These are phyloP conservation scores for Tetramorium alpestre DNA, from an alignment of 1,140 invertebrate genomes.

Conservation along the genomic window DNA sequence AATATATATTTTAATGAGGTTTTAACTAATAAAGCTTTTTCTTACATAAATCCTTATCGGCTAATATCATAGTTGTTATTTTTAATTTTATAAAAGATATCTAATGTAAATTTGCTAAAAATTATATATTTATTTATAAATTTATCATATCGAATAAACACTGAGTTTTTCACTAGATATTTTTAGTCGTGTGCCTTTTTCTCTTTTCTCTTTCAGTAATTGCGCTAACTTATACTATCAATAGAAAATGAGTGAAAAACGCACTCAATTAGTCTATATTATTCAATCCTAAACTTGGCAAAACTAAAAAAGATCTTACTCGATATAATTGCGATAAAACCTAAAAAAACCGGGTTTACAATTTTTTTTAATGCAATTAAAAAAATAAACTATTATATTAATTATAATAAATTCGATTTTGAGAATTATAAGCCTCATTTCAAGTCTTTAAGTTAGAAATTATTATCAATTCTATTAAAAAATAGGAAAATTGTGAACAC, in stretches of 20 bases:
- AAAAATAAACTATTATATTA: neutral
- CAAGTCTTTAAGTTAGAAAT: neutral
- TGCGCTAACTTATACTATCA: neutral
- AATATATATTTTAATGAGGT: neutral
- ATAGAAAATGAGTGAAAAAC: slow-evolving; percentile 26
- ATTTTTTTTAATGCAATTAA: slow-evolving; percentile 1
- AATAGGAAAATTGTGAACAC: neutral
- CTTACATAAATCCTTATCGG: neutral
- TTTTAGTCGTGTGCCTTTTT: neutral
- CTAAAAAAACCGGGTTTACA: neutral
- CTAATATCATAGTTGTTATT: neutral
- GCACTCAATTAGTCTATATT: neutral
- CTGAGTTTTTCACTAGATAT: neutral
- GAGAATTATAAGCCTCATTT: neutral
- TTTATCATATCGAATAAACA: slow-evolving; percentile 3
- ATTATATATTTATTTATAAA: slow-evolving; percentile 47
- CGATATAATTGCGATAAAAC: neutral
- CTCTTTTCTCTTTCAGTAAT: slow-evolving; percentile 16
- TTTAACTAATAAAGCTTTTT: neutral
- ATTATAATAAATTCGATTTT: neutral
- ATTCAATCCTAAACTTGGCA: slow-evolving; percentile 3
- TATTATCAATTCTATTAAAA: neutral
- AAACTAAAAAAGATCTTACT: slow-evolving; percentile 2
- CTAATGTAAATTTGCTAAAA: slow-evolving; percentile 10
- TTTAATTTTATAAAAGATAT: neutral